phyloP scores from a whole-genome alignment of 2,797 vertebrate species.

The Lutjanus argentimaculatus region DNA sequence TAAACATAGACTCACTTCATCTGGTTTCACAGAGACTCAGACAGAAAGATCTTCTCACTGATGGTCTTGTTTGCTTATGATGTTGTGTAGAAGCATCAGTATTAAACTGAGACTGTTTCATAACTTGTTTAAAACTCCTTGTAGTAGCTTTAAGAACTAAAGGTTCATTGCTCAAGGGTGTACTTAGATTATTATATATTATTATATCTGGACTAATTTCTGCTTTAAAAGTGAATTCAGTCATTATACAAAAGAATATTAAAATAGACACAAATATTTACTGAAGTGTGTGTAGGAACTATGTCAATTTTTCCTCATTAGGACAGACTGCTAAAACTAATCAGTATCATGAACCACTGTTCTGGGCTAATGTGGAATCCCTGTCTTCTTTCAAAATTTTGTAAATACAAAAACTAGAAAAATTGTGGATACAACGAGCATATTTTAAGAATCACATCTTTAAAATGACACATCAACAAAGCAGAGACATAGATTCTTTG shows the following conservation, averaged over 20 bases:
- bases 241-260: background rate
- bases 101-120: too few relatives aligned
- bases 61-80: too few relatives aligned
- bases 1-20: too few relatives aligned
- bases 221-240: background rate
- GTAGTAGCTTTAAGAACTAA: too few relatives aligned
- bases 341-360: constrained; percentile 9
- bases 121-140: too few relatives aligned
- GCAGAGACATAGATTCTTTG: background rate
- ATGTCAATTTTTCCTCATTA: background rate
- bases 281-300: background rate
- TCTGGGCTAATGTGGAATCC: background rate
- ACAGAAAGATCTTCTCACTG: too few relatives aligned
- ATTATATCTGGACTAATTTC: background rate
- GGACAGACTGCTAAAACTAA: too few relatives aligned
- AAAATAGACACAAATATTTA: background rate
- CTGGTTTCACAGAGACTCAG: too few relatives aligned
- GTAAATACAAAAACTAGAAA: background rate
- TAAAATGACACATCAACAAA: background rate
- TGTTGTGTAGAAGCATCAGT: too few relatives aligned
- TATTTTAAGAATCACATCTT: background rate
- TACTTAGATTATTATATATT: too few relatives aligned
- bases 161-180: too few relatives aligned
- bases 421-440: background rate
- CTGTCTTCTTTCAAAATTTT: background rate